Base-by-base conservation (phyloP, 1,140 invertebrate species). In the Heliconius melpomene region DNA sequence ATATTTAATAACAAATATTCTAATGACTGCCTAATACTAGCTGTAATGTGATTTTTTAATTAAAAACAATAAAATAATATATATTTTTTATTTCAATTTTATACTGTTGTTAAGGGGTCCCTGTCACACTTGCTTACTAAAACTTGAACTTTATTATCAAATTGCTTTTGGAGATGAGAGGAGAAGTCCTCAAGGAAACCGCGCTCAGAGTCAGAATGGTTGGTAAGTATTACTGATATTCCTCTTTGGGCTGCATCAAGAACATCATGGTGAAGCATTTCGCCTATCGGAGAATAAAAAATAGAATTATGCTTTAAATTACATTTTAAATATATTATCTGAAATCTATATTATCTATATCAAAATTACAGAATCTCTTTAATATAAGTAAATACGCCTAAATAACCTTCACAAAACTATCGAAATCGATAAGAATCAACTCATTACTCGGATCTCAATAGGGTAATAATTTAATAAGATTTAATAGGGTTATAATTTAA, bases 251-350 rank as follows among this genome's bases (percentile, higher is more conserved):
- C 96, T 1, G 97, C 97, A 87, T 99, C 98, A n/a, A 99, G 94
- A 1, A 99, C 91, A 77, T 99, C 98, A 89, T 99, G 99, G 94
- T 99, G 99, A 7, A 97, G 96, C 98, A 99, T 99, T 95, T 99
- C 99, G 23, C 99, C 95, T 95, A 79, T 75, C 32, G 32, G 32
- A 36, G 90, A 91, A 79, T 79, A 73, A 80, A 75, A 76, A 75
- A 78, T 66, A 16, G 73, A 70, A 38, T 83, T 74, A 71, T 60
- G 20, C 38, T 54, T 74, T 57, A 74, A 40, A 52, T 74, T 50
- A 75, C 5, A 46, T 46, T 13, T 46, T 46, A 46, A 46, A 46
- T 46, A 46, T 46, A 46, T 46, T 13, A 16, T 46, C 13, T 46
- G 40, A 46, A 16, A 20, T 52, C n/a, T n/a, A n/a, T n/a, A n/a